Evolutionary conservation across 1,140 invertebrate genomes (phyloP).

Genomic region (Arion vulgaris): DNA sequence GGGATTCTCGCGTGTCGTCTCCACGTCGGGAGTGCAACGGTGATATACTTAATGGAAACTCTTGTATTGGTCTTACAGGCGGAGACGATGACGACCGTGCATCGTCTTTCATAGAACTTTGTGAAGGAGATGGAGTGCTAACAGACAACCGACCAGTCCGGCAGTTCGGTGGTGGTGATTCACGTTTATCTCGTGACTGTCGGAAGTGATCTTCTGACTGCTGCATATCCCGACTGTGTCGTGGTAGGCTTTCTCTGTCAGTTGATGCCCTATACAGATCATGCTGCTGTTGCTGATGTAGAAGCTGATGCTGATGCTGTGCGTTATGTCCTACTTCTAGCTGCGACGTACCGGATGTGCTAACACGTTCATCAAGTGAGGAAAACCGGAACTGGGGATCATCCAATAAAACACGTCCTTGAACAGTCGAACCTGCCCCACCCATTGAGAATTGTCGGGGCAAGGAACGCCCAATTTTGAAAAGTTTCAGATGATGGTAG

Average conservation of each 20-base stretch:
- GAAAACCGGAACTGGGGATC: constrained; percentile 24
- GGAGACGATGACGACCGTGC: neutral
- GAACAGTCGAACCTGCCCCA: constrained; percentile 8
- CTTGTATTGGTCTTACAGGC: constrained; percentile 10
- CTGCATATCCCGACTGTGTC: neutral
- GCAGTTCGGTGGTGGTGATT: neutral
- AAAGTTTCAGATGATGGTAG: constrained; percentile 65
- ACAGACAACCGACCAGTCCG: neutral
- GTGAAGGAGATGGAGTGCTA: neutral
- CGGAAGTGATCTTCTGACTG: neutral
- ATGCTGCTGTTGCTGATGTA: neutral
- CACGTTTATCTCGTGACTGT: neutral
- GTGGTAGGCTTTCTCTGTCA: neutral
- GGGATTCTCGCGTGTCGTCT: neutral
- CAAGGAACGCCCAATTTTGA: constrained; percentile 52
- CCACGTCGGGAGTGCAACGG: neutral
- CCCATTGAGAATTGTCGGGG: constrained; percentile 62
- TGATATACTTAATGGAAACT: neutral
- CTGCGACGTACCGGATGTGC: neutral
- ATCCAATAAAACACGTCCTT: neutral
- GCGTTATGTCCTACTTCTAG: neutral
- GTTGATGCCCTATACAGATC: too few relatives aligned
- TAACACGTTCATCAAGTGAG: constrained; percentile 24
- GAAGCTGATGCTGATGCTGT: neutral
- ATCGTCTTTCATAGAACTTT: neutral